These are phyloP conservation scores for Drosophila littoralis DNA, from an alignment of 1,140 invertebrate genomes.

Conservation along the genomic window DNA sequence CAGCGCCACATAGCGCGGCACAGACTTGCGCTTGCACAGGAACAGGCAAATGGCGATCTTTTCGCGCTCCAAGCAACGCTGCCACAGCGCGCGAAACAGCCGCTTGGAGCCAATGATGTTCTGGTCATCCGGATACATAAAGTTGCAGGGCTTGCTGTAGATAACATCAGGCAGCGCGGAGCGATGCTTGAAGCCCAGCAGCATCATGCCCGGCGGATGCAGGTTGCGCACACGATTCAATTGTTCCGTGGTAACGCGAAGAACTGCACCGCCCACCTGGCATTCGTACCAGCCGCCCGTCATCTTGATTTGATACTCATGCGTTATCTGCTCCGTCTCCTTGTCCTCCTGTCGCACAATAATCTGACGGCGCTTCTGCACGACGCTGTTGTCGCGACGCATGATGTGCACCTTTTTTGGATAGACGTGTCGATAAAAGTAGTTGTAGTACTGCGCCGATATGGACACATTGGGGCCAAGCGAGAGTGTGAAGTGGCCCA, in stretches of 20 bases:
- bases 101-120: constrained; percentile 73
- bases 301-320: constrained; percentile 63
- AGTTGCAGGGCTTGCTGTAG: constrained; percentile 71
- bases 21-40: constrained; percentile 70
- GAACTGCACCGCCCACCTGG: constrained; percentile 41
- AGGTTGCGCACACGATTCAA: constrained; percentile 62
- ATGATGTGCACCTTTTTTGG: constrained; percentile 69
- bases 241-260: constrained; percentile 62
- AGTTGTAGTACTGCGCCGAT: constrained; percentile 77
- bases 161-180: constrained; percentile 48
- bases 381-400: constrained; percentile 69
- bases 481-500: constrained; percentile 71
- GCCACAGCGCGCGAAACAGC: constrained; percentile 79
- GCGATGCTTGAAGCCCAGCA: constrained; percentile 79
- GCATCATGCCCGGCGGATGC: constrained; percentile 68
- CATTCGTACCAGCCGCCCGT: constrained; percentile 70
- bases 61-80: constrained; percentile 70
- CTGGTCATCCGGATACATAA: constrained; percentile 82
- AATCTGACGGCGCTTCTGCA: constrained; percentile 59
- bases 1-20: constrained; percentile 75
- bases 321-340: constrained; percentile 50
- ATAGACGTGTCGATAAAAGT: constrained; percentile 61
- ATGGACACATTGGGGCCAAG: constrained; percentile 66
- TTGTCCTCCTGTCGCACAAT: constrained; percentile 59
- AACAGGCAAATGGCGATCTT: constrained; percentile 82